Conservation (phyloP, 2,113 vertebrate genomes). For the Arothron firmamentum region DNA sequence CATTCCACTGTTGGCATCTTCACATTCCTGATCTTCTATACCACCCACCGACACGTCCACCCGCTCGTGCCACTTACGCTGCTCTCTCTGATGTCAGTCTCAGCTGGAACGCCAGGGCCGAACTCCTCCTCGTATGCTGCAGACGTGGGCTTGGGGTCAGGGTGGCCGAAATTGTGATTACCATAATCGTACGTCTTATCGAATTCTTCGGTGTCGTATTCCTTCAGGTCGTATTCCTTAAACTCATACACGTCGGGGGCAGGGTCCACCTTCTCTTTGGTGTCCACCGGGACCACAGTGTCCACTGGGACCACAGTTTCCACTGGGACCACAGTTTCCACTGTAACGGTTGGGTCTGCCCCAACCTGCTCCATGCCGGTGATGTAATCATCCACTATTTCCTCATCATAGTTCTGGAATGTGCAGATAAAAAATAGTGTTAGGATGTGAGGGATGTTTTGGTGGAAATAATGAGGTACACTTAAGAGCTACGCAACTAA, state of each 20-base stretch:
- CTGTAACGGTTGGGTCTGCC: slow-evolving; percentile 74
- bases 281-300: slow-evolving; percentile 27
- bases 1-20: slow-evolving; percentile 23
- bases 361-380: slow-evolving; percentile 90
- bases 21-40: slow-evolving; percentile 29
- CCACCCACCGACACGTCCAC: not conserved
- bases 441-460: slow-evolving; percentile 9
- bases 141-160: slow-evolving; percentile 79
- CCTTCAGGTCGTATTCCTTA: slow-evolving; percentile 80
- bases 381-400: slow-evolving; percentile 92
- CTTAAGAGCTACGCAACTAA: not conserved
- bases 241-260: slow-evolving; percentile 79
- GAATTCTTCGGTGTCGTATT: slow-evolving; percentile 73
- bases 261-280: slow-evolving; percentile 57
- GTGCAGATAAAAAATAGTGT: slow-evolving; percentile 5
- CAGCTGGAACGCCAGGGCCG: slow-evolving; percentile 89
- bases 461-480: slow-evolving; percentile 26
- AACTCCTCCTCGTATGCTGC: slow-evolving; percentile 81
- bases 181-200: slow-evolving; percentile 78
- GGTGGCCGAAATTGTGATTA: slow-evolving; percentile 81
- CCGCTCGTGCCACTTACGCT: slow-evolving; percentile 79
- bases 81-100: slow-evolving; percentile 88
- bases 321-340: slow-evolving; percentile 50
- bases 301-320: slow-evolving; percentile 36
- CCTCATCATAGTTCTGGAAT: slow-evolving; percentile 81